A percentile compares a stretch with the other conserved stretches of the same genome.
Conservation (phyloP, 1,140 invertebrate species). For the Choristoneura fumiferana region DNA sequence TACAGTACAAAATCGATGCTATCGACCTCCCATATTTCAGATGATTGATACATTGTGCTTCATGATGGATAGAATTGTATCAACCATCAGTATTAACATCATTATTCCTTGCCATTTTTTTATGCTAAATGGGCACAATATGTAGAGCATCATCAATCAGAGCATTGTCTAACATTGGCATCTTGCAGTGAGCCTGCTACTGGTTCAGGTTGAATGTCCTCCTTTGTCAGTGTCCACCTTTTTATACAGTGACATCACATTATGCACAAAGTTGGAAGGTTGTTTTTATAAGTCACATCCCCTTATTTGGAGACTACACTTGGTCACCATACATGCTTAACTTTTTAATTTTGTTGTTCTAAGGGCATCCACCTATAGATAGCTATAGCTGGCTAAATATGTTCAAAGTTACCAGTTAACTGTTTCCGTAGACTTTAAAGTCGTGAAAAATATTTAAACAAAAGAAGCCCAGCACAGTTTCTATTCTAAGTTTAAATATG, state of each 20-base stretch:
- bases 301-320: neutral
- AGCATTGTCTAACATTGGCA: neutral
- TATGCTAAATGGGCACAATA: constrained; percentile 17
- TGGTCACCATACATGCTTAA: neutral
- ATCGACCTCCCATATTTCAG: neutral
- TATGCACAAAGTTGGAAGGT: constrained; percentile 26
- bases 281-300: constrained; percentile 9
- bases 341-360: too few species aligned
- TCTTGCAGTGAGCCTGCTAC: neutral
- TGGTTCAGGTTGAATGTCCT: constrained; percentile 29
- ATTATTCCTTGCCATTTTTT: constrained; percentile 20
- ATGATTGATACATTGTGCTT: neutral
- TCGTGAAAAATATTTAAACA: too few species aligned
- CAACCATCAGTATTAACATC: neutral
- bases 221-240: constrained; percentile 6
- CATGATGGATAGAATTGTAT: constrained; percentile 11
- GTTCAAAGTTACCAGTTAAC: too few species aligned
- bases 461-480: too few species aligned
- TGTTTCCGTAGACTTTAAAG: too few species aligned
- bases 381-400: too few species aligned
- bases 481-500: too few species aligned
- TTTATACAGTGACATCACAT: constrained; percentile 20
- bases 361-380: too few species aligned
- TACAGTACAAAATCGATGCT: neutral
- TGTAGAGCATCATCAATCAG: constrained; percentile 29